A percentile compares a stretch with the other conserved stretches of the same genome.
Evolutionary conservation across 1,140 invertebrate species (phyloP).

Genomic region (Thaumatotibia leucotreta): DNA sequence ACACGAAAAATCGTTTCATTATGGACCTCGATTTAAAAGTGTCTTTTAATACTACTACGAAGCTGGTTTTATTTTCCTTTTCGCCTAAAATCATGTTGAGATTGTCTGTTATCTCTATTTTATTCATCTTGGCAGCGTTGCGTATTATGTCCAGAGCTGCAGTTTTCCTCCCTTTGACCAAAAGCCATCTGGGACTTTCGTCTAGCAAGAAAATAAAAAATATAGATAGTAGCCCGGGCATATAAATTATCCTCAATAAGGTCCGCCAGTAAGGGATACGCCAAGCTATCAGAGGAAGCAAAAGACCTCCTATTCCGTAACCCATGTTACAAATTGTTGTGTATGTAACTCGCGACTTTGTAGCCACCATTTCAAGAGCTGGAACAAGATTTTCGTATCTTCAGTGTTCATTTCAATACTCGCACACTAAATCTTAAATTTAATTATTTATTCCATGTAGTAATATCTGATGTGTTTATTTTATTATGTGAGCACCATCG

Average conservation of each 20-base stretch:
- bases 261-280: not conserved
- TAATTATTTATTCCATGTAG: too few species aligned
- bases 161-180: slow-evolving; percentile 68
- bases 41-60: slow-evolving; percentile 17
- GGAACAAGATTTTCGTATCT: slow-evolving; percentile 35
- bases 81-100: slow-evolving; percentile 36
- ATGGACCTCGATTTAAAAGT: slow-evolving; percentile 42
- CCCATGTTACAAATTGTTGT: slow-evolving; percentile 15
- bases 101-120: slow-evolving; percentile 29
- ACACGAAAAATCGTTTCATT: slow-evolving; percentile 68
- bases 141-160: slow-evolving; percentile 38
- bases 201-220: not conserved
- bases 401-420: too few species aligned
- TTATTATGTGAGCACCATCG: too few species aligned
- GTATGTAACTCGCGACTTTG: slow-evolving; percentile 21
- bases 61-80: slow-evolving; percentile 21
- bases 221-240: slow-evolving; percentile 21
- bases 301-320: not conserved
- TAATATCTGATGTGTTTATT: too few species aligned
- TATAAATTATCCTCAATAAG: not conserved
- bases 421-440: too few species aligned
- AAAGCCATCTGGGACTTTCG: not conserved
- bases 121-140: slow-evolving; percentile 44
- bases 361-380: slow-evolving; percentile 47
- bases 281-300: not conserved